Conservation (phyloP, 2,888 invertebrate species). For the Auanema sp. region DNA sequence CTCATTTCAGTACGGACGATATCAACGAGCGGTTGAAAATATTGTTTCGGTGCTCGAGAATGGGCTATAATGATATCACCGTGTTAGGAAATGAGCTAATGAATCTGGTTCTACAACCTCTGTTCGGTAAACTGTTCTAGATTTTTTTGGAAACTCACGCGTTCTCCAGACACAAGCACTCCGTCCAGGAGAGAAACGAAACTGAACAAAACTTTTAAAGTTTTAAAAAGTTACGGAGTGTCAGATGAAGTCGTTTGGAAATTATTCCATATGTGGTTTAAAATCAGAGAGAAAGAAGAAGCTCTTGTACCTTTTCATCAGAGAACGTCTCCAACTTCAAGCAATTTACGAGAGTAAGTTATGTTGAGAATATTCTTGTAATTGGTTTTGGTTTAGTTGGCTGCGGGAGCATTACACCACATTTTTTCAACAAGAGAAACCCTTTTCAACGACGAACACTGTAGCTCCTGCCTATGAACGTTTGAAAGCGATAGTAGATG, state of each 20-base stretch:
- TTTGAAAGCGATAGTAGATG: conserved; percentile 12
- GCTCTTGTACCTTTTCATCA: conserved; percentile 4
- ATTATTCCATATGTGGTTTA: conserved; percentile 29
- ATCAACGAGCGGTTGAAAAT: conserved; percentile 31
- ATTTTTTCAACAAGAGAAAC: too few relatives aligned
- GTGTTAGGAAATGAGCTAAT: conserved; percentile 26
- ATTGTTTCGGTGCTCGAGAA: conserved; percentile 29
- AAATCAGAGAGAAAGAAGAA: conserved; percentile 20
- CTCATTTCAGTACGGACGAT: conserved; percentile 28
- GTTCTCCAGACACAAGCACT: conserved; percentile 22
- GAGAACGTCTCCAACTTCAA: conserved; percentile 14
- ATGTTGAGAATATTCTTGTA: background rate
- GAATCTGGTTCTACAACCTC: conserved; percentile 32
- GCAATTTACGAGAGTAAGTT: conserved; percentile 23
- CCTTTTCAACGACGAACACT: background rate
- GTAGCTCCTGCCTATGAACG: conserved; percentile 2
- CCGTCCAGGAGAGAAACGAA: conserved; percentile 17
- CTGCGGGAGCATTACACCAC: conserved; percentile 1
- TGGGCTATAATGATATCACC: conserved; percentile 44
- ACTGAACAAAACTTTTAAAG: conserved; percentile 23
- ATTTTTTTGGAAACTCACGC: too few relatives aligned
- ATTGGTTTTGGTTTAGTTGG: conserved; percentile 16
- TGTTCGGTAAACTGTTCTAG: conserved; percentile 43
- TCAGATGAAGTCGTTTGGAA: conserved; percentile 31
- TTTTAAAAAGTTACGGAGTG: conserved; percentile 39